Evolutionary conservation across 2,888 invertebrate genomes (phyloP), one percentile per base, ranked within the genome.

Genomic region (Drosophila nigritarsus): DNA sequence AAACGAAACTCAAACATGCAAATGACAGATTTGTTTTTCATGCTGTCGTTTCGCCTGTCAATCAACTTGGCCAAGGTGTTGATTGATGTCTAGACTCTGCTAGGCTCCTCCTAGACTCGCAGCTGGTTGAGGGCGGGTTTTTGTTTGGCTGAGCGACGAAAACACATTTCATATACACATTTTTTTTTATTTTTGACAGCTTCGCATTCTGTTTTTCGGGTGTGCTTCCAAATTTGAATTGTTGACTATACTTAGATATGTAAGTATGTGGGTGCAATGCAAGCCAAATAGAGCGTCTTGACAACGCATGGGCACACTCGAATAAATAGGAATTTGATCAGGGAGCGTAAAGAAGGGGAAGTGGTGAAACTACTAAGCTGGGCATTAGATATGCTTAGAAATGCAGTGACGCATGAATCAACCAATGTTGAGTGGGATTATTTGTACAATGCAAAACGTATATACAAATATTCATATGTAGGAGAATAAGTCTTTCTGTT

Each of bases 1-100:
- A 80, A 88, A 87, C 76, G 73, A 68, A 76, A 87, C 76, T 81
- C 71, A 64, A 69, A 83, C 76, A 86, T 90, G 90, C 90, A 90
- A 88, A 90, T 90, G 90, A 87, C 87, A 87, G 87, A 88, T 87
- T 87, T 87, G 86, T 87, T 66, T 90, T 83, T 76, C 75, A 78
- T 72, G 81, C 86, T 71, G 77, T 80, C 89, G 87, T 68, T 83
- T 74, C 69, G 75, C 72, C 90, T 80, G 87, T 90, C 87, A 87
- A 90, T 90, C 90, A 87, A 78, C 61, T 67, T 83, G 78, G 76
- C 68, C 65, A 78, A 90, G 86, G 87, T 90, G 87, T 80, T 87
- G 90, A 87, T 88, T 90, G 87, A 87, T 90, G 87, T 78, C 80
- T 87, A 80, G 78, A 75, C 76, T 59, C 49, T 9, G 3, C 24